Percentiles rank a stretch among this genome's conserved stretches.
These are phyloP conservation scores for Platycercus adscitus DNA, from an alignment of 2,113 vertebrate species.

Conservation along the genomic window DNA sequence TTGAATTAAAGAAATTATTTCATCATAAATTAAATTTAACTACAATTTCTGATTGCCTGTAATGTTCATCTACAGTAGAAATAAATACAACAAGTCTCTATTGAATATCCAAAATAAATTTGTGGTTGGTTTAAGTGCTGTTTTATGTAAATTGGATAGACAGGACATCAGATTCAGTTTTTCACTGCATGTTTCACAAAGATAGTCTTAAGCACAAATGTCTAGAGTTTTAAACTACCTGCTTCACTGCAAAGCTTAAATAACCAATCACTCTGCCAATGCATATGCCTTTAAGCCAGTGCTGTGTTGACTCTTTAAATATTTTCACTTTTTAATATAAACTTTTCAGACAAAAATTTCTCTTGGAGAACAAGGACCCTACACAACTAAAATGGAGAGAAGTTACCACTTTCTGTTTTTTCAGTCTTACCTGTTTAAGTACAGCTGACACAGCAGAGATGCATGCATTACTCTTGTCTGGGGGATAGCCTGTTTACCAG, in stretches of 20 bases:
- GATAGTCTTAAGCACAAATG: not conserved
- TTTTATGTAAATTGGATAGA: not conserved
- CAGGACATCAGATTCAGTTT: not conserved
- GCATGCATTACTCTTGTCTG: not conserved
- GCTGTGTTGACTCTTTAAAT: slow-evolving; percentile 64
- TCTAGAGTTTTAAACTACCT: slow-evolving; percentile 29
- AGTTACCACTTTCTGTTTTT: slow-evolving; percentile 8
- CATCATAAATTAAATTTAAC: not conserved
- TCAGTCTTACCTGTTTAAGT: slow-evolving; percentile 46
- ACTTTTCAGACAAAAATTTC: slow-evolving; percentile 45
- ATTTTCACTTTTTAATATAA: slow-evolving; percentile 65
- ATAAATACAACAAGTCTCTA: not conserved
- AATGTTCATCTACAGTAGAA: not conserved
- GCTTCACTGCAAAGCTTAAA: slow-evolving; percentile 50
- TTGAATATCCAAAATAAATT: not conserved
- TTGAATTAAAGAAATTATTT: not conserved
- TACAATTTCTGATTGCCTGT: not conserved
- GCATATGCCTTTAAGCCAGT: slow-evolving; percentile 29
- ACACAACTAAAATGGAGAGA: slow-evolving; percentile 42
- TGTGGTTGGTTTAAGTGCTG: not conserved
- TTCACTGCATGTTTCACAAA: slow-evolving; percentile 4
- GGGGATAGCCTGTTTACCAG: not conserved
- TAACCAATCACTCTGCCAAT: slow-evolving; percentile 46
- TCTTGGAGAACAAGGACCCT: slow-evolving; percentile 42
- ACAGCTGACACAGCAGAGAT: slow-evolving; percentile 15